Conservation (phyloP, 2,888 invertebrate genomes). For the Phorcus lineatus region DNA sequence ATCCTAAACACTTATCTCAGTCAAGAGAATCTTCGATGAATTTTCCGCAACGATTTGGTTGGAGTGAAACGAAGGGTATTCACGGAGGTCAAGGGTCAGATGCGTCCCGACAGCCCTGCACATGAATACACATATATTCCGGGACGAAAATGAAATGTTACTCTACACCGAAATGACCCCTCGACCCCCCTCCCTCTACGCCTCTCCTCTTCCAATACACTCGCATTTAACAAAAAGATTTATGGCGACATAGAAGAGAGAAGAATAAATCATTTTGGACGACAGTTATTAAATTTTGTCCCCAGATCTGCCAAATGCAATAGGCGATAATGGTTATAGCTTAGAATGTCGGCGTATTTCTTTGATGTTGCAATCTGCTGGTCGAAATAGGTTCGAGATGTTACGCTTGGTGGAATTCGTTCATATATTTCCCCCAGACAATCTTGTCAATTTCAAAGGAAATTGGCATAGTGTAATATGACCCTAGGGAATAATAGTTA, state of each 20-base stretch:
- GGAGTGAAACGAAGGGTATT: not conserved
- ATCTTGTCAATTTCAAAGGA: no score
- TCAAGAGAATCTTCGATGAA: not conserved
- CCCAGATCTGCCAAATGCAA: not conserved
- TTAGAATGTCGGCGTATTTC: not conserved
- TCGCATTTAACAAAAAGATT: not conserved
- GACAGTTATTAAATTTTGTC: constrained; percentile 23
- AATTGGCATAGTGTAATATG: no score
- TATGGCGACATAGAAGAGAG: not conserved
- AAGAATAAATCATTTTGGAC: not conserved
- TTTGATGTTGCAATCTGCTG: constrained; percentile 10
- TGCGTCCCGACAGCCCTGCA: not conserved
- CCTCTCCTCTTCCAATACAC: no score
- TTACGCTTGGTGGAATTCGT: no score
- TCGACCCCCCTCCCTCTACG: no score
- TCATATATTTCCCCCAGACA: no score
- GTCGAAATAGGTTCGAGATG: not conserved
- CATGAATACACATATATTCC: not conserved
- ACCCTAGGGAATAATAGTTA: no score
- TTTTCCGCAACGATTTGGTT: constrained; percentile 8
- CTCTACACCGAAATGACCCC: constrained; percentile 7
- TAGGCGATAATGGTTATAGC: not conserved
- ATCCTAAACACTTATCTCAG: not conserved
- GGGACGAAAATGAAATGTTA: not conserved
- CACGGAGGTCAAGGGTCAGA: not conserved